A percentile compares a stretch with the other conserved stretches of the same genome.
phyloP scores from a whole-genome alignment of 2,797 vertebrate genomes.

The Lacerta agilis region DNA sequence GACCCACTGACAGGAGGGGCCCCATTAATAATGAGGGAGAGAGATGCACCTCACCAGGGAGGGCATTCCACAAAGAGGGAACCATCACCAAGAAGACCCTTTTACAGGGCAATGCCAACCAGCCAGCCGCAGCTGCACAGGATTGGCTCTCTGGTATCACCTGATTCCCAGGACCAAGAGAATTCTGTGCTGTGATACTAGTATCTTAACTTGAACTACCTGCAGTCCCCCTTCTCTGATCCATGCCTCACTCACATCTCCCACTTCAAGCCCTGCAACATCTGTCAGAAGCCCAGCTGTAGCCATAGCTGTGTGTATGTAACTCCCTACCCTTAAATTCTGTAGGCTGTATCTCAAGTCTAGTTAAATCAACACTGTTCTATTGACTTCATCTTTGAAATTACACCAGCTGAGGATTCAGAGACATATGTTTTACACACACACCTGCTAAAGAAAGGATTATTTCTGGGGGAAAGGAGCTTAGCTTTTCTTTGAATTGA shows the following conservation, averaged over 20 bases:
- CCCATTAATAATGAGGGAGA: no score
- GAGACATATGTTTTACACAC: conserved; percentile 20
- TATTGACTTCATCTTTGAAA: conserved; percentile 21
- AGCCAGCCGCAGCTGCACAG: background rate
- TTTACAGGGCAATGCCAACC: background rate
- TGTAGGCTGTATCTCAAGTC: background rate
- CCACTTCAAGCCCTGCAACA: background rate
- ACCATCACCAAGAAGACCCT: no score
- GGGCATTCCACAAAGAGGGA: no score
- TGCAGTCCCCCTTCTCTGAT: background rate
- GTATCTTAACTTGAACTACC: background rate
- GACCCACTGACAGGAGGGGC: no score
- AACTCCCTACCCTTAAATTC: background rate
- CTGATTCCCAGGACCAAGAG: background rate
- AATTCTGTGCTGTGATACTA: background rate
- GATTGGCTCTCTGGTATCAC: no score
- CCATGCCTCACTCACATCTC: background rate
- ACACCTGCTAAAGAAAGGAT: background rate
- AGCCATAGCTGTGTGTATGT: background rate
- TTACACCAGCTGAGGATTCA: conserved; percentile 23
- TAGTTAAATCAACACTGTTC: conserved; percentile 25
- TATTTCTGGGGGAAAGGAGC: background rate
- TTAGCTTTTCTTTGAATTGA: conserved; percentile 43
- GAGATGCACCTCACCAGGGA: no score
- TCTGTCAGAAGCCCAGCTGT: background rate